Conservation (phyloP, 2,888 invertebrate species). For the Apocheima hispidaria region DNA sequence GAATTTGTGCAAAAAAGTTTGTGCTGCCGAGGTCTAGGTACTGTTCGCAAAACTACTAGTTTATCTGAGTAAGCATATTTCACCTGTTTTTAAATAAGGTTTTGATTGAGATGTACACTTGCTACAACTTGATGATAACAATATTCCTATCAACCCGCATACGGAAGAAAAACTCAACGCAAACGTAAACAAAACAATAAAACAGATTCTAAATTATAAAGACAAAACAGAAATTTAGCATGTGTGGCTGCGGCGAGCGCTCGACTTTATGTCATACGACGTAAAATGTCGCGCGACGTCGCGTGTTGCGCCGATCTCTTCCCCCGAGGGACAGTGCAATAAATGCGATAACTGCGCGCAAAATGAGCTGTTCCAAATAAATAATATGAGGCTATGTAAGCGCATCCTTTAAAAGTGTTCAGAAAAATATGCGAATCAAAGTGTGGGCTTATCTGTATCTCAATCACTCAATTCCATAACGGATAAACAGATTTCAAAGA, state of each 20-base stretch:
- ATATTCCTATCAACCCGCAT: background rate
- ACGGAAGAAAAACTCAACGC: conserved; percentile 9
- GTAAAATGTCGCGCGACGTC: conserved; percentile 28
- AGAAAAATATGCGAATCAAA: too few species aligned
- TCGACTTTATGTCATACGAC: conserved; percentile 37
- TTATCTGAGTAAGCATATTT: too few species aligned
- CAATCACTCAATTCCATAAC: too few species aligned
- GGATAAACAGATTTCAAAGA: too few species aligned
- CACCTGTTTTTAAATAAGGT: too few species aligned
- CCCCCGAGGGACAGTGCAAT: conserved; percentile 39
- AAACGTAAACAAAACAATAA: conserved; percentile 33
- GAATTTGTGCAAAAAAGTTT: too few species aligned
- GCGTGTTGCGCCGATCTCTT: conserved; percentile 30
- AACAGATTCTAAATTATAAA: conserved; percentile 31
- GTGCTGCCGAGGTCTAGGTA: too few species aligned
- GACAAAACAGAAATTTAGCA: conserved; percentile 35
- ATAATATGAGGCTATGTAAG: conserved; percentile 8
- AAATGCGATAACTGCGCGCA: conserved; percentile 46
- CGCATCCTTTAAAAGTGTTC: conserved; percentile 2
- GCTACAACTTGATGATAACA: background rate
- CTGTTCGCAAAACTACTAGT: too few species aligned
- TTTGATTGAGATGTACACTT: background rate
- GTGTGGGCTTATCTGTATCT: too few species aligned
- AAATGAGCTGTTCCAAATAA: conserved; percentile 41
- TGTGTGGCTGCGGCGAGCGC: conserved; percentile 20